Base-by-base conservation (phyloP, 2,113 vertebrate species). In the Amblyopsis rosae region DNA sequence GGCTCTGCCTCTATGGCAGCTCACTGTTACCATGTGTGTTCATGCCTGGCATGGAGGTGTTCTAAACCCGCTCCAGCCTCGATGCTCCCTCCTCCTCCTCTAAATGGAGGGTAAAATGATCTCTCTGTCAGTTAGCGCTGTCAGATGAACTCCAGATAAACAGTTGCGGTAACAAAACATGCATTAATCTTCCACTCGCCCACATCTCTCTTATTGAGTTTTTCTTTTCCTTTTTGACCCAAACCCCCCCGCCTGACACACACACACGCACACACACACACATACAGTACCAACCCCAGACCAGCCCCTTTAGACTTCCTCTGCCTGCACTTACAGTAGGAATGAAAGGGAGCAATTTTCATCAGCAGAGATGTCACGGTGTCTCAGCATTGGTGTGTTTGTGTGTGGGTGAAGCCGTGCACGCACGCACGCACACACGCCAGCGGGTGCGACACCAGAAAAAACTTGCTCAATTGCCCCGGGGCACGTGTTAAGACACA, bases 301-400 rank as follows among this genome's bases (percentile, higher is more conserved):
- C 55, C 16, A 16, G 6, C 55, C 16, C 55, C 1, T 26, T n/a
- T 35, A n/a, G 7, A 46, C 35, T 50, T 26, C 51, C 12, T 32
- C 53, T 32, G 41, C 51, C 3, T 45, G 68, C 64, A 76, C 73
- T 82, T 82, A 77, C 65, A 77, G 73, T 48, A 67, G 72, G 83
- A 89, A 83, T 76, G 82, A 85, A 86, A 82, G 77, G 62, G 71
- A 80, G 79, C 69, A 83, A 75, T 89, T 87, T 86, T 85, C 83
- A 88, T 86, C 80, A 83, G 82, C 50, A 56, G 33, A 81, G 77
- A 69, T 75, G 84, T 76, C 75, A 15, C 83, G 72, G 80, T 79
- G 79, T 87, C 90, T 85, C 84, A 84, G 82, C 83, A 88, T 80
- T 83, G 74, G 77, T 85, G 87, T 81, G 85, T 63, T 74, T 72